Evolutionary conservation across 2,888 invertebrate genomes (phyloP), one percentile per base, ranked within the genome.

Genomic region (Hyles lineata): DNA sequence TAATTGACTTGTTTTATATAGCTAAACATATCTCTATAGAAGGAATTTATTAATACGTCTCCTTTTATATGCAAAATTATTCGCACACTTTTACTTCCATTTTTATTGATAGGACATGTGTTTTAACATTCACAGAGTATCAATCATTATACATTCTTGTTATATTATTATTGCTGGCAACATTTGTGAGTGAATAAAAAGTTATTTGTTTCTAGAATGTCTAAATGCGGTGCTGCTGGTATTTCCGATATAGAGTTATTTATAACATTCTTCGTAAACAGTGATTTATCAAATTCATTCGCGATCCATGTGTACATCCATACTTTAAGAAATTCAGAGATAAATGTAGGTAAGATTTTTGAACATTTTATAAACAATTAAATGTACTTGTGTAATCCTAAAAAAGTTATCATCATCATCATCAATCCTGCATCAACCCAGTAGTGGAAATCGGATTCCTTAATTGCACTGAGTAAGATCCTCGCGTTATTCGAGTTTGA

Each of bases 41-140:
- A 63, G 11, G 35, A 11, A 21, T 35, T 50, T 67, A 67, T 67
- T 67, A 67, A 50, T 21, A 50, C 43, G 43, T 67, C 43, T 67
- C 50, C 67, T 50, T 67, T 67, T 23, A 43, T 50, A 67, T 43
- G 50, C 23, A 50, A 50, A 67, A 67, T 15, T 43, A 23, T 50
- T 67, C 67, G 50, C 43, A 15, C 67, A 8, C 35, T 63, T 62
- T 63, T 21, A 35, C 43, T 15, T 21, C 62, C 43, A 43, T 50
- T 67, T 67, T 67, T 67, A 67, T 67, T 67, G 23, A 15, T 67
- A 50, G 63, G 50, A 67, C 67, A 67, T 67, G 50, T 67, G 63
- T 67, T 67, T 67, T 50, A 23, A 25, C 67, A 43, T 67, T 50
- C 67, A 67, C 67, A 67, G 23, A 67, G 8, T 50, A 67, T 67